Evolutionary conservation across 2,113 vertebrate genomes (phyloP), one percentile per base, ranked within the genome.

Genomic region (Phaetusa simplex): DNA sequence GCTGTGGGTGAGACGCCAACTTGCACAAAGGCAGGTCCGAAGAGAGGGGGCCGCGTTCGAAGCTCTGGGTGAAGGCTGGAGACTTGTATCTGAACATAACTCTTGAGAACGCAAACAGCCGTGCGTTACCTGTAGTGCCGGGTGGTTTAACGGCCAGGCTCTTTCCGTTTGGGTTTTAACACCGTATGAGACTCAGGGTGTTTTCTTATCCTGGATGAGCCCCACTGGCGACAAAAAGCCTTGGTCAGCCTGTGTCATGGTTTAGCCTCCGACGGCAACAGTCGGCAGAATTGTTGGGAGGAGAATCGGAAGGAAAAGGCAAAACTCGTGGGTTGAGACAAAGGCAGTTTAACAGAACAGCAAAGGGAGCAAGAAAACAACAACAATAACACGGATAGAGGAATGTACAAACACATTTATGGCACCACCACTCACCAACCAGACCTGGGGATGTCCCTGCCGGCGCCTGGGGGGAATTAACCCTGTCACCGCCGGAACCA

Each of bases 1-100:
- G 3, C 67, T 0, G 0, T 58, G 72, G 53, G 42, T 42, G 56
- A 49, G 30, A 15, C 2, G 1, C 21, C 30, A 29, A 0, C 38
- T 29, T 9, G 5, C 5, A 16, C 55, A 20, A 36, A 59, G 32
- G 62, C 74, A 59, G 24, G 11, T 55, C 49, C 53, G 5, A 78
- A 78, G 83, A 78, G 55, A 21, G 17, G 32, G 66, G 40, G 38
- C 42, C 30, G 18, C 1, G 0, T 61, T 83, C 5, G 18, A 49
- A 81, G 59, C 76, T 83, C 50, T 81, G n/a, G 40, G 10, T 73
- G 17, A 77, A 70, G 22, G 43, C 78, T 50, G 55, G 52, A 61
- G 62, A 19, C 49, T 43, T 81, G 15, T 12, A 4, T 29, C 17
- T 85, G 43, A 38, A 74, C 67, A 62, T 40, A 1, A 34, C 6